These are phyloP conservation scores for Ginglymostoma cirratum DNA, from an alignment of 2,113 vertebrate genomes.

Conservation along the genomic window DNA sequence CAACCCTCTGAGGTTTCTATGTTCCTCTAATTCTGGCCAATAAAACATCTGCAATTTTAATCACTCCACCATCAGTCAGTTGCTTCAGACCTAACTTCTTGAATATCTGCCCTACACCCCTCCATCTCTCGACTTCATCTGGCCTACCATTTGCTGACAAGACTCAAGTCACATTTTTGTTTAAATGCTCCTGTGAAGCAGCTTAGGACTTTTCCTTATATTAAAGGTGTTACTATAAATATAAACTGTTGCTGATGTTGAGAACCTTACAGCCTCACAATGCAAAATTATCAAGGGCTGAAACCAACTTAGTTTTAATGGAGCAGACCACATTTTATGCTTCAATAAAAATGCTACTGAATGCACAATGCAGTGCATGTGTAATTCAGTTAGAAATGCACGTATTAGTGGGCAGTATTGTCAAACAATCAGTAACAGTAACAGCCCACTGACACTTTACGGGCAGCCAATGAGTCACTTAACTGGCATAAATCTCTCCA, in stretches of 20 bases:
- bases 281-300: neutral
- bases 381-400: neutral
- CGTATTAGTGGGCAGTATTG: neutral
- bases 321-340: neutral
- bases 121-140: neutral
- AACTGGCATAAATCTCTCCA: neutral
- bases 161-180: neutral
- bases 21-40: neutral
- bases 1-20: neutral
- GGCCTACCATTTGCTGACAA: neutral
- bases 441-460: neutral
- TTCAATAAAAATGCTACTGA: neutral
- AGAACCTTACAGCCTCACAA: neutral
- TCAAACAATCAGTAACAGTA: neutral
- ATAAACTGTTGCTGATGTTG: neutral
- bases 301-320: neutral
- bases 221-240: neutral
- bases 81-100: neutral
- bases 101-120: neutral
- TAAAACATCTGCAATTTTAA: neutral
- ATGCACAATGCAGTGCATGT: neutral
- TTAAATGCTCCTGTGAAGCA: neutral
- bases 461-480: neutral
- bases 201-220: neutral
- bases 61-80: neutral